A percentile compares a stretch with the other conserved stretches of the same genome.
Conservation (phyloP, 2,888 invertebrate genomes). For the Iselma pallidipennis region DNA sequence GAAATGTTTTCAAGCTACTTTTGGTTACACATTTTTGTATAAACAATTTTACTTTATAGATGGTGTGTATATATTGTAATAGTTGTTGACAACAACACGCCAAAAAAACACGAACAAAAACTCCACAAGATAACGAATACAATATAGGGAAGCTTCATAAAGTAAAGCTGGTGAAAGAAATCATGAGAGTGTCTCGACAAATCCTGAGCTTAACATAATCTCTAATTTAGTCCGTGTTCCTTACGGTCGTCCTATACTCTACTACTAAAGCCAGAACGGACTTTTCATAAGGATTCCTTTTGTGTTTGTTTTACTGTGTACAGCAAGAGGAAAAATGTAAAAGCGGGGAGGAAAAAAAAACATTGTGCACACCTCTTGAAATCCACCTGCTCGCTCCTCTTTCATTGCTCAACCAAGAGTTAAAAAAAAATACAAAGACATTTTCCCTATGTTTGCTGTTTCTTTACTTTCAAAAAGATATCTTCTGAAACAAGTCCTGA, state of each 20-base stretch:
- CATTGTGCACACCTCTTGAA: not conserved
- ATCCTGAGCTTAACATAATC: conserved; percentile 20
- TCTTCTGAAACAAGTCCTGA: too few relatives aligned
- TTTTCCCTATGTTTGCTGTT: too few relatives aligned
- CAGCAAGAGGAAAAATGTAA: too few relatives aligned
- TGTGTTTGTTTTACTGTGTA: not conserved
- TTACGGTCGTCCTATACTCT: conserved; percentile 11
- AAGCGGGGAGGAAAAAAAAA: not conserved
- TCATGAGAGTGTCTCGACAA: conserved; percentile 16
- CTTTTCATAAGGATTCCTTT: conserved; percentile 13
- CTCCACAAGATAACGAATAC: conserved; percentile 1
- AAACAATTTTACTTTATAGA: not conserved
- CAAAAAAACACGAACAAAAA: not conserved
- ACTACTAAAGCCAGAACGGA: conserved; percentile 7
- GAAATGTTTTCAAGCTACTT: not conserved
- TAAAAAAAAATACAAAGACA: not conserved
- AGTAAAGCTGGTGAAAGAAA: conserved; percentile 14
- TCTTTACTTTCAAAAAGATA: too few relatives aligned
- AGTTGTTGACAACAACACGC: not conserved
- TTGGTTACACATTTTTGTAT: not conserved
- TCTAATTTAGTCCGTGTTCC: conserved; percentile 17
- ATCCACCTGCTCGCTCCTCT: not conserved
- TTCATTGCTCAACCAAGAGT: not conserved
- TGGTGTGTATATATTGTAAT: not conserved
- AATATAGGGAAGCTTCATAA: conserved; percentile 16